Conservation (phyloP, 2,888 invertebrate species). For the Dasypolia templi region DNA sequence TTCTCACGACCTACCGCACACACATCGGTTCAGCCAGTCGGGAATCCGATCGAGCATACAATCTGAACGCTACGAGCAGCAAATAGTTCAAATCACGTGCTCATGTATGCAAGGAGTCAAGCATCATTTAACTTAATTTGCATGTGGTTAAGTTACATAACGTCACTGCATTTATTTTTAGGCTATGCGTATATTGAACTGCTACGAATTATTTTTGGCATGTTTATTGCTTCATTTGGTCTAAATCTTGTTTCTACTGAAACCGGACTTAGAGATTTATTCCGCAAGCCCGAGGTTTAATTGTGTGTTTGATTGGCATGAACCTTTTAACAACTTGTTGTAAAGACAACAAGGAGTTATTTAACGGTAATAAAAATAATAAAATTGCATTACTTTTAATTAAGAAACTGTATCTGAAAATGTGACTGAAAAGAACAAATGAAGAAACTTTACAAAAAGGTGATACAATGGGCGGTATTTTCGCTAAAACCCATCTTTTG, state of each 20-base stretch:
- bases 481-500: neutral
- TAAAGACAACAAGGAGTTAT: neutral
- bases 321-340: no score
- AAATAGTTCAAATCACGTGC: constrained; percentile 31
- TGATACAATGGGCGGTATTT: neutral
- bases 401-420: no score
- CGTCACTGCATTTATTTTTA: neutral
- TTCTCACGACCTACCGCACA: neutral
- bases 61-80: constrained; percentile 10
- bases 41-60: constrained; percentile 14
- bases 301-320: no score
- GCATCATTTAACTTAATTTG: constrained; percentile 37
- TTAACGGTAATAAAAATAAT: neutral
- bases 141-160: constrained; percentile 23
- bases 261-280: neutral
- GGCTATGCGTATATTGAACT: neutral
- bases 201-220: constrained; percentile 5
- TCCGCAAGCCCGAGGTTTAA: neutral
- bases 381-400: neutral
- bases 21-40: neutral
- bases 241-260: no score
- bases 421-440: no score
- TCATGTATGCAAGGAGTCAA: constrained; percentile 21
- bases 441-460: neutral
- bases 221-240: neutral